phyloP scores from a whole-genome alignment of 2,113 vertebrate genomes.

The Leptobrachium leishanense region DNA sequence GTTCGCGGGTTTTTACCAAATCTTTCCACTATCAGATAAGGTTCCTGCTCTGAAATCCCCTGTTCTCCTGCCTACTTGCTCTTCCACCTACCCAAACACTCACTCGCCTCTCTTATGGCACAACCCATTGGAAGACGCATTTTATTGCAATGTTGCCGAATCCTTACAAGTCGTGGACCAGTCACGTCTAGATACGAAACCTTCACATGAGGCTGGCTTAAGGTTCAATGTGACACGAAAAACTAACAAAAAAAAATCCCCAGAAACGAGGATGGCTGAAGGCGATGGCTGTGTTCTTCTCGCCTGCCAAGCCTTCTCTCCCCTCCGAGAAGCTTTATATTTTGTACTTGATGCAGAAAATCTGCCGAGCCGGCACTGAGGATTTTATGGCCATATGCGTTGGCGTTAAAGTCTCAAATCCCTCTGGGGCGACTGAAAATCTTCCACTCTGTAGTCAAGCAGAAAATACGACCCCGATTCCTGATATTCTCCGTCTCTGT shows the following conservation, averaged over 20 bases:
- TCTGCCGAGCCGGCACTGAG: not conserved
- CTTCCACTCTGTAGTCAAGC: not conserved
- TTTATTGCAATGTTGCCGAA: no score
- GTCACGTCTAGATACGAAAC: no score
- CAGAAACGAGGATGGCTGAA: not conserved
- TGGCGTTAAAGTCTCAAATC: not conserved
- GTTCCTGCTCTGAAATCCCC: no score
- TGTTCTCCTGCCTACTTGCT: no score
- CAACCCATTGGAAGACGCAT: no score
- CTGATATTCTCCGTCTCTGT: no score
- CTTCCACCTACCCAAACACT: no score
- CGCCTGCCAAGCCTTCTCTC: slow-evolving; percentile 12
- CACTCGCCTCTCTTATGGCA: no score
- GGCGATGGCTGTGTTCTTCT: not conserved
- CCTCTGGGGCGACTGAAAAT: not conserved
- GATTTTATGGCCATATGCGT: not conserved
- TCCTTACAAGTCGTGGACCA: no score
- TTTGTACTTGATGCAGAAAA: slow-evolving; percentile 13
- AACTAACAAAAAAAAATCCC: not conserved
- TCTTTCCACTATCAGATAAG: no score
- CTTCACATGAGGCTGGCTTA: not conserved
- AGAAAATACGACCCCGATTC: not conserved
- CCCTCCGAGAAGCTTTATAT: not conserved
- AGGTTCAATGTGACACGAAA: not conserved
- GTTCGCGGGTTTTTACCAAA: no score